Conservation (phyloP, 2,797 vertebrate genomes). For the Lindbergichthys nudifrons region DNA sequence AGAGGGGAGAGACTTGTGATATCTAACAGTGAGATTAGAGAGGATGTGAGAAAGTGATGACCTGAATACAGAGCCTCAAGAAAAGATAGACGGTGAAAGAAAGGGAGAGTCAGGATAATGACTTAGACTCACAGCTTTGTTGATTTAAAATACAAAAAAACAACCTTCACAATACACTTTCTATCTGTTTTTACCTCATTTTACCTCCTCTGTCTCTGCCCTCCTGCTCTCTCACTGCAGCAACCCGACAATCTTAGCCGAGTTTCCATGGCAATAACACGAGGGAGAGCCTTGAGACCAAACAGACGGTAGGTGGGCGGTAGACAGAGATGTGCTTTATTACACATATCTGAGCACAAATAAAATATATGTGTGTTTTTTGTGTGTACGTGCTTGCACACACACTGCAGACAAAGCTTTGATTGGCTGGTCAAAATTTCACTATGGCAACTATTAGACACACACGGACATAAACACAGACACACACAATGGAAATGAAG, state of each 20-base stretch:
- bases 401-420: constrained; percentile 42
- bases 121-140: background rate
- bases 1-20: no score
- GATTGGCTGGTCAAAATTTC: constrained; percentile 60
- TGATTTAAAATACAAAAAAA: background rate
- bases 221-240: constrained; percentile 26
- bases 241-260: constrained; percentile 46
- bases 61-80: constrained; percentile 30
- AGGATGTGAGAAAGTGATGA: background rate
- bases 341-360: constrained; percentile 12
- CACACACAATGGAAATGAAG: constrained; percentile 17
- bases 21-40: no score
- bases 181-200: background rate
- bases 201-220: constrained; percentile 7
- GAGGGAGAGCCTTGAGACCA: constrained; percentile 31
- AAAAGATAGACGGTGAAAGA: background rate
- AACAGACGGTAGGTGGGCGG: constrained; percentile 35
- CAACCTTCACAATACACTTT: background rate
- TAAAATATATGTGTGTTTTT: constrained; percentile 11
- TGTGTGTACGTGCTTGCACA: constrained; percentile 3
- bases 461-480: constrained; percentile 7
- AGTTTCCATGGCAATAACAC: constrained; percentile 74
- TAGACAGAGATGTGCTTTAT: constrained; percentile 13
- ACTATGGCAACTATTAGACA: constrained; percentile 63
- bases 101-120: background rate